A percentile compares a stretch with the other conserved stretches of the same genome.
Evolutionary conservation across 1,140 invertebrate species (phyloP).

Genomic region (Anoplophora glabripennis): DNA sequence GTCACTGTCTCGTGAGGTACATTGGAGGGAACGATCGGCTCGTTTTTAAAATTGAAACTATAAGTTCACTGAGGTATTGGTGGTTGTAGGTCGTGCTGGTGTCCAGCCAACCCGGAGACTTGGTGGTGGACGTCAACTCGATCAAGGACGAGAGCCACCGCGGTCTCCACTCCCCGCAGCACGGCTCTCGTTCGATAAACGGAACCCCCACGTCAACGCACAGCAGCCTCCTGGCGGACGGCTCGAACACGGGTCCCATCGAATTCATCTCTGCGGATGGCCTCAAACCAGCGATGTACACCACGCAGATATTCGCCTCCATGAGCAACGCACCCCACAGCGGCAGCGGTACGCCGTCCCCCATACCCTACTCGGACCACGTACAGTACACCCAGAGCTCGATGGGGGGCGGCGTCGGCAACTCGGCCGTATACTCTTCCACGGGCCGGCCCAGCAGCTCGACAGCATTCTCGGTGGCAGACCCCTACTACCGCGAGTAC

Average conservation of each 20-base stretch:
- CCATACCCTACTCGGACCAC: slow-evolving; percentile 57
- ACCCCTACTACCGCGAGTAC: slow-evolving; percentile 55
- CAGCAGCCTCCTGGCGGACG: slow-evolving; percentile 51
- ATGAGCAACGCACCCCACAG: slow-evolving; percentile 41
- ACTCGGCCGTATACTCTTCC: slow-evolving; percentile 35
- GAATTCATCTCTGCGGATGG: slow-evolving; percentile 56
- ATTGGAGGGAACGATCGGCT: too few species aligned
- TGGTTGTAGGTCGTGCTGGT: slow-evolving; percentile 51
- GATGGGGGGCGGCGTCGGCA: slow-evolving; percentile 34
- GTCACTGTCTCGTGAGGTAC: too few species aligned
- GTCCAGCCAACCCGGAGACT: slow-evolving; percentile 44
- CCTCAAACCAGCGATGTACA: slow-evolving; percentile 52
- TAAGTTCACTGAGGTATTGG: slow-evolving; percentile 13
- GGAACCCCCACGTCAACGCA: slow-evolving; percentile 52
- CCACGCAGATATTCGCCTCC: slow-evolving; percentile 52
- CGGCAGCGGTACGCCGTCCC: slow-evolving; percentile 52
- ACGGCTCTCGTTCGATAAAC: slow-evolving; percentile 53
- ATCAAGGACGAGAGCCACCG: slow-evolving; percentile 52
- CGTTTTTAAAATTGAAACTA: too few species aligned
- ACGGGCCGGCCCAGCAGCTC: slow-evolving; percentile 37
- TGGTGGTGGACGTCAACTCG: slow-evolving; percentile 53
- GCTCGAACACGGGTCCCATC: slow-evolving; percentile 46
- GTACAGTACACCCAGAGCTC: slow-evolving; percentile 54
- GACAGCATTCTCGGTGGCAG: slow-evolving; percentile 47
- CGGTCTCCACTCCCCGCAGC: slow-evolving; percentile 50